These are phyloP conservation scores for Antitype chi DNA, from an alignment of 2,888 invertebrate genomes.

Conservation along the genomic window DNA sequence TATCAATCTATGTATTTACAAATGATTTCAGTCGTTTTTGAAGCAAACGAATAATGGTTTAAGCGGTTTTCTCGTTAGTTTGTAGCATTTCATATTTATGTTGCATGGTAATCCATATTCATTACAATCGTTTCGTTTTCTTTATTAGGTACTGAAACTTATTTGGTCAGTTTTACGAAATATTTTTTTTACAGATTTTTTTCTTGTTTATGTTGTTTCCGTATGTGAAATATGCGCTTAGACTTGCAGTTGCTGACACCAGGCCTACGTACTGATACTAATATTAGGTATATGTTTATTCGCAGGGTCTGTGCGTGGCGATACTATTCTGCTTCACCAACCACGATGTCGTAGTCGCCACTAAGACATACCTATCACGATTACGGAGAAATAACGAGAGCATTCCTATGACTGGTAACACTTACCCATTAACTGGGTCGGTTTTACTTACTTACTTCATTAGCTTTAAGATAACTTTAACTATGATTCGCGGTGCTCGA, in stretches of 20 bases:
- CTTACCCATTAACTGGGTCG: constrained; percentile 64
- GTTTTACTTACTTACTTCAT: constrained; percentile 59
- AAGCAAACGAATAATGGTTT: neutral
- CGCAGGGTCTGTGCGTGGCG: constrained; percentile 93
- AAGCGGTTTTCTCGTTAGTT: neutral
- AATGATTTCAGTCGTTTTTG: neutral
- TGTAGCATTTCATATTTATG: neutral
- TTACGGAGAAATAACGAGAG: constrained; percentile 75
- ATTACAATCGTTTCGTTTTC: neutral
- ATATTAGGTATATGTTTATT: constrained; percentile 5
- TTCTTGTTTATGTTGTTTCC: no score
- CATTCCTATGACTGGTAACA: constrained; percentile 80
- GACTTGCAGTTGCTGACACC: no score
- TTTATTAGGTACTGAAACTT: neutral
- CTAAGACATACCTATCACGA: constrained; percentile 85
- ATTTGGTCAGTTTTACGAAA: no score
- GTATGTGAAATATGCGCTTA: no score
- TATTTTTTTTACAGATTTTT: no score
- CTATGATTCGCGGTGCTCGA: constrained; percentile 34
- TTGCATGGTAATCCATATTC: neutral
- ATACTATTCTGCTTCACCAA: constrained; percentile 94
- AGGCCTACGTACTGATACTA: no score
- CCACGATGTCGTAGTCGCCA: constrained; percentile 92
- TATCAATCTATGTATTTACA: neutral
- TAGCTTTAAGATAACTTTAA: constrained; percentile 51